These are phyloP conservation scores for Drosophila rellima DNA, from an alignment of 2,888 invertebrate genomes.

Conservation along the genomic window DNA sequence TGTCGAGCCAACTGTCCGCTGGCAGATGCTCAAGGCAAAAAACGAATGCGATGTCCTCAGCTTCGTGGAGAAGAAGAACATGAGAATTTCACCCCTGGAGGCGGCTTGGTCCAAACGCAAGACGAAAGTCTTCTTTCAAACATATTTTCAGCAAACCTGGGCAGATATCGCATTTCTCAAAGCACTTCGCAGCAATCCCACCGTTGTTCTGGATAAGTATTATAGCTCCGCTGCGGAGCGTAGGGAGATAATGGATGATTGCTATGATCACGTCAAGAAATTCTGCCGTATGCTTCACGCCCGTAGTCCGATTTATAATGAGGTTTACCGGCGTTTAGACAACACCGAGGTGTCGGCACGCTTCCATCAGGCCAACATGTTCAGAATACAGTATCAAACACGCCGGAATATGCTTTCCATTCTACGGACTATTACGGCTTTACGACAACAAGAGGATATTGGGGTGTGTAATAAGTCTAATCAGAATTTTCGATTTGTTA, in stretches of 20 bases:
- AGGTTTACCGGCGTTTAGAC: slow-evolving; percentile 24
- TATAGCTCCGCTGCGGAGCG: slow-evolving; percentile 23
- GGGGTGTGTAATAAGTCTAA: slow-evolving; percentile 25
- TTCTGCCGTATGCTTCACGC: slow-evolving; percentile 67
- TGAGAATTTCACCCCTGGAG: slow-evolving; percentile 53
- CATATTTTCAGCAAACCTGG: slow-evolving; percentile 52
- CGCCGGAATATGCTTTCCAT: slow-evolving; percentile 68
- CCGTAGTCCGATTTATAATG: slow-evolving; percentile 71
- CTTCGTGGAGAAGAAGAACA: slow-evolving; percentile 7
- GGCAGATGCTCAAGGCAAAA: slow-evolving; percentile 28
- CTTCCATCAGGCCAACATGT: slow-evolving; percentile 51
- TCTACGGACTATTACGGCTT: slow-evolving; percentile 41
- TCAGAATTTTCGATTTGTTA: neutral
- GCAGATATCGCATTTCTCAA: slow-evolving; percentile 58
- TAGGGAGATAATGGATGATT: slow-evolving; percentile 9
- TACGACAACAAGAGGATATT: slow-evolving; percentile 41
- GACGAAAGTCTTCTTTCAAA: slow-evolving; percentile 59
- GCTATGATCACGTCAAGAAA: slow-evolving; percentile 31
- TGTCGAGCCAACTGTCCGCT: neutral
- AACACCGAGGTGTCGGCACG: slow-evolving; percentile 4
- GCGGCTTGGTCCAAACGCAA: slow-evolving; percentile 56
- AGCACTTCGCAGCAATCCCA: slow-evolving; percentile 43
- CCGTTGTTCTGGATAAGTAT: slow-evolving; percentile 26
- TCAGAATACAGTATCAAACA: slow-evolving; percentile 67
- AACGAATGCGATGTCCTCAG: slow-evolving; percentile 60